phyloP scores from a whole-genome alignment of 2,113 vertebrate species.

The Scomber scombrus region DNA sequence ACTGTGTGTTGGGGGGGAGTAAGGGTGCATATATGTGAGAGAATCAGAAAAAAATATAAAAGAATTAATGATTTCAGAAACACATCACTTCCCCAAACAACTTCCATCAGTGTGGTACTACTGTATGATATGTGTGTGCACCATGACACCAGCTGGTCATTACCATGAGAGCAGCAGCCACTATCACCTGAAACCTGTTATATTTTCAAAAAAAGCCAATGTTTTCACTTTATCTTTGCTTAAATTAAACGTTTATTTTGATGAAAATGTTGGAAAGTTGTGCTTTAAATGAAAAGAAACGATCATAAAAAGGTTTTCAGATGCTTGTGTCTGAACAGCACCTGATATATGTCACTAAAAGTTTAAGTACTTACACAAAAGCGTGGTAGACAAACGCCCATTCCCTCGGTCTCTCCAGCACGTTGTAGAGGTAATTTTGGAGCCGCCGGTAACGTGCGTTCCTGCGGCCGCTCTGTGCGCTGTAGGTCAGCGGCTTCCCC shows the following conservation, averaged over 20 bases:
- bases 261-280: not conserved
- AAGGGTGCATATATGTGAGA: not conserved
- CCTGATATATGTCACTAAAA: not conserved
- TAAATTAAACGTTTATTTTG: not conserved
- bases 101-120: not conserved
- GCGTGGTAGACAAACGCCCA: conserved; percentile 98
- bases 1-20: not conserved
- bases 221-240: not conserved
- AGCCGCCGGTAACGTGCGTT: conserved; percentile 95
- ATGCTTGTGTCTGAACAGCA: not conserved
- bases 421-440: conserved; percentile 98
- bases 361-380: conserved; percentile 92
- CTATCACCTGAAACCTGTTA: not conserved
- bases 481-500: conserved; percentile 95
- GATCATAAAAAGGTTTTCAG: not conserved
- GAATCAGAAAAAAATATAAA: not conserved
- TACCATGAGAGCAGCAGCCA: not conserved
- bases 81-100: not conserved
- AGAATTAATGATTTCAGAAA: too few relatives aligned
- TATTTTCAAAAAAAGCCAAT: not conserved
- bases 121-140: not conserved
- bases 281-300: not conserved
- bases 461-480: conserved; percentile 92
- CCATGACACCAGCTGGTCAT: conserved; percentile 19
- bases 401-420: conserved; percentile 94